Evolutionary conservation across 2,113 vertebrate species (phyloP), one percentile per base, ranked within the genome.

Genomic region (Bothrops jararaca): DNA sequence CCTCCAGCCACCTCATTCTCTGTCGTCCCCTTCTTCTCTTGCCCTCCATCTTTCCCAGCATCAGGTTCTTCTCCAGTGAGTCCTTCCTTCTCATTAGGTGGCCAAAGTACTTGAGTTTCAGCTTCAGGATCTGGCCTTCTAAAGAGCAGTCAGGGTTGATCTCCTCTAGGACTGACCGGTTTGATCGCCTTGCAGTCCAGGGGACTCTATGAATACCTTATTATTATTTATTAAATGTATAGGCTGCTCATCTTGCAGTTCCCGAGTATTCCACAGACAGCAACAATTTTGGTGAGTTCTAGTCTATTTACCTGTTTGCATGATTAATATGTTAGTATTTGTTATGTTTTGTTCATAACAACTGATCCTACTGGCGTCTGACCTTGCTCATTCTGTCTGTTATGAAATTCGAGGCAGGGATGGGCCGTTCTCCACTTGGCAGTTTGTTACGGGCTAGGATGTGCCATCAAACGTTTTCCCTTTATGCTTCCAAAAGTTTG

Each of bases 401-500:
- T 60, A 64, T 90, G 88, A 42, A 87, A 29, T 92, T 92, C 57
- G 90, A 93, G 86, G 54, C 88, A 90, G 5, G 85, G 86, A 45
- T 29, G 39, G 45, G 9, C 24, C 34, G n/a, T 2, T 56, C 91
- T 85, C 85, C 39, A 52, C 5, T 87, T 20, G 91, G 80, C 56
- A 94, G 90, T 92, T 94, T 95, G 92, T 26, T 90, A 88, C 89
- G 57, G 91, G 89, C 13, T 91, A 58, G 1, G 91, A 91, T 92
- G 42, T 1, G 0, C 60, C 92, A 94, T 96, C 95, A 89, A 57
- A 50, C 0, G 0, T 45, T 69, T 52, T 86, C 50, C 80, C n/a
- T 95, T 56, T 95, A 91, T 89, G 92, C 94, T 94, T 93, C 94
- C 92, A 93, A 95, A 95, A 94, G 94, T 96, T 94, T 94, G 92